These are phyloP conservation scores for Sepiola atlantica DNA, from an alignment of 2,888 invertebrate species.

Conservation along the genomic window DNA sequence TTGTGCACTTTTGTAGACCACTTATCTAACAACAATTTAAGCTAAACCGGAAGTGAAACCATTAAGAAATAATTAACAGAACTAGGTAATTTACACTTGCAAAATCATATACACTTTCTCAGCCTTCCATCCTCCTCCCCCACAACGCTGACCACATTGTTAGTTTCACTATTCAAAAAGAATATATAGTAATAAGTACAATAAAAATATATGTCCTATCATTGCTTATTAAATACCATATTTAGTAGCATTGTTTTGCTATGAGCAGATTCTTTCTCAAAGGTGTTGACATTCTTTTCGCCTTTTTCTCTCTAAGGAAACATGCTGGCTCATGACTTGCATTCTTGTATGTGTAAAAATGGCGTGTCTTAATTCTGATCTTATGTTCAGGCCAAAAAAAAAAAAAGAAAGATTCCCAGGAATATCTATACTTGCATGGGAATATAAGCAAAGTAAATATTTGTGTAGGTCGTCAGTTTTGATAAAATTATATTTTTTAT, in stretches of 20 bases:
- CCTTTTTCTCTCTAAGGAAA: not conserved
- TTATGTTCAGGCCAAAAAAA: not conserved
- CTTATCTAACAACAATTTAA: no score
- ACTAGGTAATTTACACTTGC: not conserved
- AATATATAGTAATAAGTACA: not conserved
- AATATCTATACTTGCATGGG: not conserved
- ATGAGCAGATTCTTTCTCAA: not conserved
- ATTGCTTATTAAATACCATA: not conserved
- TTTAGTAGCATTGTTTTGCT: not conserved
- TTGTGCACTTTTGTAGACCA: no score
- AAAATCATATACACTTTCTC: not conserved
- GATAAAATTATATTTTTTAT: not conserved
- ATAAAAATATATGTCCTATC: not conserved
- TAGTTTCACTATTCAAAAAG: not conserved
- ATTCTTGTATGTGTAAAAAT: not conserved
- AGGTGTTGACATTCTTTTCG: not conserved
- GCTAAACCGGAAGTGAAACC: not conserved
- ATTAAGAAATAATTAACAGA: not conserved
- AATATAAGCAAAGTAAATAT: not conserved
- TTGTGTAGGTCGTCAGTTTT: not conserved
- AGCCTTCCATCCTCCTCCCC: not conserved
- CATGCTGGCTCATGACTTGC: not conserved
- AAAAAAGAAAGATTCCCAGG: not conserved
- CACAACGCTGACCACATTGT: not conserved
- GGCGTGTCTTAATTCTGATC: not conserved